These are phyloP conservation scores for Tenthredo mesomela DNA, from an alignment of 2,888 invertebrate species.

Conservation along the genomic window DNA sequence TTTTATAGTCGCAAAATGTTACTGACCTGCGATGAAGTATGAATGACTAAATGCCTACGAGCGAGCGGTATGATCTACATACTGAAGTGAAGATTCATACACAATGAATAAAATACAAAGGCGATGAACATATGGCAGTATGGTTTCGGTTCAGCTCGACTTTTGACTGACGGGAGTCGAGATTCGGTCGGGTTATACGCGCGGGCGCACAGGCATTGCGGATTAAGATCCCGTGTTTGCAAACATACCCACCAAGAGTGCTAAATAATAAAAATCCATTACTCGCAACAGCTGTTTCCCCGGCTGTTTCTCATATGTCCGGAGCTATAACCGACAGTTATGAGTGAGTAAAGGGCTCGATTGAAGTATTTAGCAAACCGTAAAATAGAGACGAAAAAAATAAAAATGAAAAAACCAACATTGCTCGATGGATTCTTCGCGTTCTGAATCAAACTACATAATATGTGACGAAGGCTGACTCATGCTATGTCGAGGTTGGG, in stretches of 20 bases:
- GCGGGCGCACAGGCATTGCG: slow-evolving; percentile 58
- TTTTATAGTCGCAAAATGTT: neutral
- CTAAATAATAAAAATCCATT: slow-evolving; percentile 55
- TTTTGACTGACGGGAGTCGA: slow-evolving; percentile 62
- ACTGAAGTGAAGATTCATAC: neutral
- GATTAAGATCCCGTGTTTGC: slow-evolving; percentile 59
- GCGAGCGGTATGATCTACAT: slow-evolving; percentile 17
- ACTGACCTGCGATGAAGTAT: neutral
- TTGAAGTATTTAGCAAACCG: slow-evolving; percentile 2
- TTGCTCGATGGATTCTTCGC: neutral
- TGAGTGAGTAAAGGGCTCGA: neutral
- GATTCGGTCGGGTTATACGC: slow-evolving; percentile 59
- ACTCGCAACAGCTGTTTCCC: slow-evolving; percentile 42
- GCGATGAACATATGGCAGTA: slow-evolving; percentile 58
- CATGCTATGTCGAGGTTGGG: neutral
- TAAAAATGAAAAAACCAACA: neutral
- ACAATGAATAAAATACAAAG: slow-evolving; percentile 44
- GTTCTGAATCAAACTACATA: slow-evolving; percentile 7
- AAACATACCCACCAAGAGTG: slow-evolving; percentile 52
- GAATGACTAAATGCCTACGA: slow-evolving; percentile 6
- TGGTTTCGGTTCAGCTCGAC: slow-evolving; percentile 40
- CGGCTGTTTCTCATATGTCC: slow-evolving; percentile 39
- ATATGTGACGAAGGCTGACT: slow-evolving; percentile 23
- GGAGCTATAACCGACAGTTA: slow-evolving; percentile 25
- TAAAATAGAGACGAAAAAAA: neutral